Base-by-base conservation (phyloP, 2,888 invertebrate genomes). In the Leptothorax acervorum region DNA sequence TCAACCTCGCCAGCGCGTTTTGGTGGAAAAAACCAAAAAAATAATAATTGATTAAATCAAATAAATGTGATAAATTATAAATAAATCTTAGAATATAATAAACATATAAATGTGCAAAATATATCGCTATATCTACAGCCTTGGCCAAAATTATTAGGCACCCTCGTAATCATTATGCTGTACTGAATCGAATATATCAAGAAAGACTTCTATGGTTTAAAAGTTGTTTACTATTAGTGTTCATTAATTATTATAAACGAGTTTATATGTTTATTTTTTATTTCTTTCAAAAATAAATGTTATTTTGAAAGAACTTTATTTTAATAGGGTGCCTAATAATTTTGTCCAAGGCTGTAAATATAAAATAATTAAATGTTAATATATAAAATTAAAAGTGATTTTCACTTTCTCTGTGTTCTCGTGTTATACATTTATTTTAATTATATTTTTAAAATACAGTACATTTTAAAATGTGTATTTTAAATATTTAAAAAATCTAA, bases 301-400 rank as follows among this genome's bases (percentile, higher is more conserved):
- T 23, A 23, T 23, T 23, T 23, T 23, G 23, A 23, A 23, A 23
- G 23, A 23, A 23, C 23, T 23, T 23, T 23, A 23, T 23, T 23
- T 23, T 23, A 23, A 23, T 23, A 23, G 23, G 23, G 23, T 23
- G 23, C 23, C 23, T 23, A 23, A 23, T 23, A 23, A 23, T 23
- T 23, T 23, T 23, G 23, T 0, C 23, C 23, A 23, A 23, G 0
- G 23, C 23, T 23, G 23, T 23, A 39, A 23, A 53, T 55, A 39
- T 9, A 39, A 55, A 71, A 35, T 71, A 71, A 70, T 55, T 35
- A 15, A 55, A 23, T 9, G 9, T 62, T 35, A 65, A 71, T 71
- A 70, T 70, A 53, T 70, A 53, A 70, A 35, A 12, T 65, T 28
- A 45, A 42, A 23, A 3, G 23, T 45, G 12, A 42, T 65, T 8